phyloP scores from a whole-genome alignment of 2,113 vertebrate species.

The Cottus gobio region DNA sequence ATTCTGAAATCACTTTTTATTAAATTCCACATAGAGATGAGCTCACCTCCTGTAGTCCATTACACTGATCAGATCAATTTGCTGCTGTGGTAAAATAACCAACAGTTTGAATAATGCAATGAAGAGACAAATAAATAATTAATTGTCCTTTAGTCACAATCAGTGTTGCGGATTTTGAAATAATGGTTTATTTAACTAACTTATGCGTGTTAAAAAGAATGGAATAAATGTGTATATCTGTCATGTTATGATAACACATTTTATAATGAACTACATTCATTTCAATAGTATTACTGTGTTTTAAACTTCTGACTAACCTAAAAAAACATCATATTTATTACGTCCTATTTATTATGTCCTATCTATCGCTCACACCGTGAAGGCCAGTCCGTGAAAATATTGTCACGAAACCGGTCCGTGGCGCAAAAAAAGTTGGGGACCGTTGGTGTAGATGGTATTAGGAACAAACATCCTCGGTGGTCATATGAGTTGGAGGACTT shows the following conservation, averaged over 20 bases:
- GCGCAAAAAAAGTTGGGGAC: too few species aligned
- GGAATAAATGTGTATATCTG: neutral
- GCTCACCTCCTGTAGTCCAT: slow-evolving; percentile 55
- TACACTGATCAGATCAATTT: slow-evolving; percentile 31
- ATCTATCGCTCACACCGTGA: too few species aligned
- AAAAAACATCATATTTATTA: too few species aligned
- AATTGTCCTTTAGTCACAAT: slow-evolving; percentile 10
- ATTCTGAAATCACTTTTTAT: slow-evolving; percentile 70
- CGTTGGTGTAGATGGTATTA: too few species aligned
- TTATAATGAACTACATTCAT: neutral
- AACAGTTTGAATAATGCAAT: slow-evolving; percentile 34
- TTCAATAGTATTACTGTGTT: neutral
- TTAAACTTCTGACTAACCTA: neutral
- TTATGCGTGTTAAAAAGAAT: neutral
- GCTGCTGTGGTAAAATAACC: slow-evolving; percentile 20
- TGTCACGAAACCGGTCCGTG: too few species aligned
- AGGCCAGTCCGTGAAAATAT: too few species aligned
- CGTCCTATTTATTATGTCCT: too few species aligned
- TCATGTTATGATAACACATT: neutral
- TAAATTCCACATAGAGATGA: slow-evolving; percentile 68
- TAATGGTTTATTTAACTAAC: neutral
- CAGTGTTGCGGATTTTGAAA: slow-evolving; percentile 12
- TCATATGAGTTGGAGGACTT: too few species aligned
- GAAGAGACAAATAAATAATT: slow-evolving; percentile 15
- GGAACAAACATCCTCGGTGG: too few species aligned